These are phyloP conservation scores for Euplagia quadripunctaria DNA, from an alignment of 2,888 invertebrate genomes.

Conservation along the genomic window DNA sequence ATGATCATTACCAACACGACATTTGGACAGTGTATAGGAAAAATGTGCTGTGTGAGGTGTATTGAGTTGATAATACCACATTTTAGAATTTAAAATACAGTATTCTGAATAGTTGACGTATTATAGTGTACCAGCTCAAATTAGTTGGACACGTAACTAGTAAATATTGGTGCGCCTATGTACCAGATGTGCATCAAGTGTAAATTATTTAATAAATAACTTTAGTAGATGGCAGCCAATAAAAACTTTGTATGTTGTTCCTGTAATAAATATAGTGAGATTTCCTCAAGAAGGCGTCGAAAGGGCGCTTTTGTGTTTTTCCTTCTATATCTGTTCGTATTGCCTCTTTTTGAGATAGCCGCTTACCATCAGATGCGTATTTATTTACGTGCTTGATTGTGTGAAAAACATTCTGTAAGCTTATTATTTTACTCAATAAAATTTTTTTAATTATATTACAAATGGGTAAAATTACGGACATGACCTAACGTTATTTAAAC, in stretches of 20 bases:
- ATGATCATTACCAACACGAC: constrained; percentile 73
- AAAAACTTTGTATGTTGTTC: no score
- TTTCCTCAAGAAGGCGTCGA: no score
- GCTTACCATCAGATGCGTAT: not conserved
- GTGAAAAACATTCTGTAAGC: no score
- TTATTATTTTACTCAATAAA: no score
- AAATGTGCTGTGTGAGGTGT: constrained; percentile 51
- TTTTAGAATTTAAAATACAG: not conserved
- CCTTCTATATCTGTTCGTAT: not conserved
- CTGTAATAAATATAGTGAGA: no score
- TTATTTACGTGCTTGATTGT: no score
- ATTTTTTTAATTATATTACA: no score
- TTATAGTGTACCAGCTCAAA: not conserved
- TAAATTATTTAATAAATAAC: not conserved
- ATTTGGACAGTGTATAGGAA: constrained; percentile 64
- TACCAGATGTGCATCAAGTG: no score
- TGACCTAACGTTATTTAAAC: no score
- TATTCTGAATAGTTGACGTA: not conserved
- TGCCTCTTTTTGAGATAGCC: not conserved
- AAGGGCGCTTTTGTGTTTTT: not conserved
- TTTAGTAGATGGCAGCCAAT: no score
- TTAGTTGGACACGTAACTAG: not conserved
- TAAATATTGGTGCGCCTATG: no score
- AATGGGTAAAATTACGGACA: no score
- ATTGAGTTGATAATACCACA: constrained; percentile 53